Evolutionary conservation across 2,113 vertebrate species (phyloP).

Genomic region (Ochotona princeps): DNA sequence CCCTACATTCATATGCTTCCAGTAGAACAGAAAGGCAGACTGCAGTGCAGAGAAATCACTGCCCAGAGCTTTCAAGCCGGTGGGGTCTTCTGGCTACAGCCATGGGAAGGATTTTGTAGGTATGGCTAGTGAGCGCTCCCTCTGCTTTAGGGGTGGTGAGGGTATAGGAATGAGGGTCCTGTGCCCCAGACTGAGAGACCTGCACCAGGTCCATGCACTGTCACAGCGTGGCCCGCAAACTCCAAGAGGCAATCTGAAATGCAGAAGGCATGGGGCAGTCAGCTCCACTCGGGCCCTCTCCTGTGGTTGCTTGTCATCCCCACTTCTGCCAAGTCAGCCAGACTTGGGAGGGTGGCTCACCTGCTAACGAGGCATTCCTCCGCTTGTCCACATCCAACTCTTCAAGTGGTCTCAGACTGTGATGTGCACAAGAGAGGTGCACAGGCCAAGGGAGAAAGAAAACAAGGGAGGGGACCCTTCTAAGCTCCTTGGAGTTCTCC

Average conservation of each 20-base stretch:
- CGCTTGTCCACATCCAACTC: too few species aligned
- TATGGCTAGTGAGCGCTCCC: neutral
- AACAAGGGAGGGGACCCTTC: neutral
- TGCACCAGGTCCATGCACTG: neutral
- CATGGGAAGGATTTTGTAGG: neutral
- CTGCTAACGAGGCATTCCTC: neutral
- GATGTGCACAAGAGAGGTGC: neutral
- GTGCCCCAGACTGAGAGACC: neutral
- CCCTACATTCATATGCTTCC: neutral
- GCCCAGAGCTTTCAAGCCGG: neutral
- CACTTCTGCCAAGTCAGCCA: neutral
- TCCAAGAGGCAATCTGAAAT: neutral
- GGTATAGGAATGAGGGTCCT: neutral
- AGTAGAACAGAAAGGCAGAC: neutral
- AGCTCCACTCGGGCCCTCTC: neutral
- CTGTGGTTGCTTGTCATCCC: accelerated
- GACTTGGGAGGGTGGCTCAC: neutral
- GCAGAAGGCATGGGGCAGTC: neutral
- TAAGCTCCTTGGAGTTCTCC: neutral
- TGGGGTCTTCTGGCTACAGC: neutral
- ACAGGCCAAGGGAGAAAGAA: neutral
- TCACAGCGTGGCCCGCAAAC: neutral
- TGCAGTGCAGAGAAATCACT: neutral
- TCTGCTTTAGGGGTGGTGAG: neutral
- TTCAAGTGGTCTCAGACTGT: neutral